Evolutionary conservation across 2,797 vertebrate genomes (phyloP).

Genomic region (Potorous gilbertii): DNA sequence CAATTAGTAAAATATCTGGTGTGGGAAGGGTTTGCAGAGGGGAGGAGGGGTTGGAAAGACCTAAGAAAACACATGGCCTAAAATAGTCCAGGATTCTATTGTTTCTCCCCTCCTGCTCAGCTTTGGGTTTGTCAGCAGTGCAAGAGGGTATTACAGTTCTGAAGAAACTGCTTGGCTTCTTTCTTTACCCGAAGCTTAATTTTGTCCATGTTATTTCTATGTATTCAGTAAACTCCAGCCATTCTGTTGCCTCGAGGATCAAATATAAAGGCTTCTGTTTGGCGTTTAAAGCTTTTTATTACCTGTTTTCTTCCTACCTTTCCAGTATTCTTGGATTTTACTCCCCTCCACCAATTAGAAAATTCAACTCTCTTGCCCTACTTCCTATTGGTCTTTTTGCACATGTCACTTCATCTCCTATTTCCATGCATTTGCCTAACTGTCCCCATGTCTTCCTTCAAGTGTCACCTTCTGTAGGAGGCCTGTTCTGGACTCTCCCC

Average conservation of each 20-base stretch:
- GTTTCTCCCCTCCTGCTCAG: constrained; percentile 48
- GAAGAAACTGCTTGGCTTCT: constrained; percentile 56
- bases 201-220: neutral
- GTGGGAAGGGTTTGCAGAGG: constrained; percentile 50
- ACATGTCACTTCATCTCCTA: neutral
- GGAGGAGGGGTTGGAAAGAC: constrained; percentile 46
- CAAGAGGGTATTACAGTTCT: constrained; percentile 48
- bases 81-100: constrained; percentile 64
- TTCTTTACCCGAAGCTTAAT: constrained; percentile 50
- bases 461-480: neutral
- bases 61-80: constrained; percentile 61
- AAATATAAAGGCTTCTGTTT: neutral
- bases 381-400: neutral
- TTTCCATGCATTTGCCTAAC: neutral
- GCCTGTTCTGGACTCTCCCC: neutral
- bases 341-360: neutral
- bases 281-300: neutral
- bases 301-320: neutral
- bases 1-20: constrained; percentile 76
- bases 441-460: neutral
- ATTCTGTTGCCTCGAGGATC: neutral
- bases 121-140: constrained; percentile 56
- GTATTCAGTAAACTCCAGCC: neutral
- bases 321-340: neutral
- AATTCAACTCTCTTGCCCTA: neutral